A percentile compares a stretch with the other conserved stretches of the same genome.
These are phyloP conservation scores for Cephonodes hylas DNA, from an alignment of 2,888 invertebrate genomes.

Conservation along the genomic window DNA sequence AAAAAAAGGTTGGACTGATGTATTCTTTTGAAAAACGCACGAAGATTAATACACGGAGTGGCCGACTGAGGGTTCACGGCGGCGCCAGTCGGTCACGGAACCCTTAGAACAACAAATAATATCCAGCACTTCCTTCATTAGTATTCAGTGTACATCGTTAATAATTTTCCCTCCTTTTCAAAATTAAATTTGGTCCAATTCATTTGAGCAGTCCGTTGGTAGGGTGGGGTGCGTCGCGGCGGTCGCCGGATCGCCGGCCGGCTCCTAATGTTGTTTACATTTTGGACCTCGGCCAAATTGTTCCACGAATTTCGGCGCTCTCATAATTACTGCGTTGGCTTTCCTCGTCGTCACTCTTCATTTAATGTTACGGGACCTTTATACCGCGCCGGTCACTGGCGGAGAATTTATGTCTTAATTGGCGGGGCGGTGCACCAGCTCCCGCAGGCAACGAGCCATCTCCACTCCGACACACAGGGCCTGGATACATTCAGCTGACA, in stretches of 20 bases:
- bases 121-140: conserved; percentile 7
- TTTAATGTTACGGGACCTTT: conserved; percentile 5
- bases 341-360: conserved; percentile 4
- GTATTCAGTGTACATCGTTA: conserved; percentile 5
- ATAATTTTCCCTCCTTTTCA: conserved; percentile 9
- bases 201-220: not conserved
- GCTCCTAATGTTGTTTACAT: conserved; percentile 4
- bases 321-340: conserved; percentile 4
- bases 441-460: too few relatives aligned
- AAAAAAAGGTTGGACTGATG: too few relatives aligned
- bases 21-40: too few relatives aligned
- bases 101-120: not conserved
- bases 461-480: too few relatives aligned
- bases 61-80: too few relatives aligned
- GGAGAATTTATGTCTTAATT: not conserved
- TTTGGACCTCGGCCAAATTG: conserved; percentile 7
- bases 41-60: too few relatives aligned
- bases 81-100: too few relatives aligned
- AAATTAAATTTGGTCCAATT: conserved; percentile 7
- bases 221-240: too few relatives aligned
- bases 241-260: not conserved
- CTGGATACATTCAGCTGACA: too few relatives aligned
- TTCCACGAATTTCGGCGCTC: not conserved
- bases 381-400: not conserved
- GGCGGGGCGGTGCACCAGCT: not conserved